Evolutionary conservation across 2,113 vertebrate genomes (phyloP), one percentile per base, ranked within the genome.

Genomic region (Amphilophus citrinellus): DNA sequence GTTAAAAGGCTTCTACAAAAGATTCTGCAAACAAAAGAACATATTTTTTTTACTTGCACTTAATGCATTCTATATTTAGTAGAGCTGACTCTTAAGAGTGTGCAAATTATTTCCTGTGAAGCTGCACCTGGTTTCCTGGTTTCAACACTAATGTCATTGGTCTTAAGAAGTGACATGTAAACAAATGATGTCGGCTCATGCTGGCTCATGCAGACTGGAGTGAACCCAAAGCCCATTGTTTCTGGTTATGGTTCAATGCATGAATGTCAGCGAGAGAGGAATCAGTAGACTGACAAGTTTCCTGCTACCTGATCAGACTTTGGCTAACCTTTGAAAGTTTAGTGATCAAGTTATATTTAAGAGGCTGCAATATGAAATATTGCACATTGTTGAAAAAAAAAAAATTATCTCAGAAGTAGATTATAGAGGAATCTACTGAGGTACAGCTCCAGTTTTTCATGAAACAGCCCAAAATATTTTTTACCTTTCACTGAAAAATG

Each of bases 261-360:
- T 75, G 82, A 60, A 89, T 44, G 76, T 79, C 66, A 88, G 39
- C 4, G 39, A 66, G 63, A 61, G 84, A 87, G 47, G 85, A 85
- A 58, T 61, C 90, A 44, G 35, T 22, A 57, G 75, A 81, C 58
- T 82, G 77, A 88, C 86, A 37, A 18, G 76, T 83, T 90, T 20
- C n/a, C 83, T 71, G 83, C 80, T 87, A 80, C 75, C 61, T 17
- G 9, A 89, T 78, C 90, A 68, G 90, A 37, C 79, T 87, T 82
- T 89, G 79, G 66, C 87, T 66, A 80, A 88, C 65, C 65, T 92
- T 84, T 91, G 61, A 87, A 83, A 85, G 77, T 90, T 88, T 90
- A 59, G 84, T 61, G 87, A 88, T 86, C 56, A n/a, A 59, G 71
- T 76, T 83, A 76, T 39, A 66, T 77, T 56, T 18, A 13, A 82